These are phyloP conservation scores for Sminthurides aquaticus DNA, from an alignment of 2,888 invertebrate species.

Conservation along the genomic window DNA sequence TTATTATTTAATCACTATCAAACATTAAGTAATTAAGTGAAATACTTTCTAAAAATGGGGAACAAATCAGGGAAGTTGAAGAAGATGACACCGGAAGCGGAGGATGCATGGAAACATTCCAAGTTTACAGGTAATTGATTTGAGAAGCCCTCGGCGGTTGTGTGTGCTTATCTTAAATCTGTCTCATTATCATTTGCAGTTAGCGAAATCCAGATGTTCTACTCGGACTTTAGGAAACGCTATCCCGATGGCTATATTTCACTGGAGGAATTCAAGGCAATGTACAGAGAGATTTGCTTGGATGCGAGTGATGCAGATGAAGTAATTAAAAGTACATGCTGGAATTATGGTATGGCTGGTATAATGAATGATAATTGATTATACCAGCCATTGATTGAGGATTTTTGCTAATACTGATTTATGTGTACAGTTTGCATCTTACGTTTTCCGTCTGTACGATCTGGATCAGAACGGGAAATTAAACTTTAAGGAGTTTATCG, in stretches of 20 bases:
- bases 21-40: too few relatives aligned
- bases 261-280: conserved; percentile 8
- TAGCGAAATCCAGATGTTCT: conserved; percentile 10
- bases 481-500: conserved; percentile 16
- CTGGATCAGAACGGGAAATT: conserved; percentile 3
- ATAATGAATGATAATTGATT: neutral
- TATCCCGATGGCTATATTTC: conserved; percentile 7
- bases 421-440: conserved; percentile 16
- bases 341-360: too few relatives aligned
- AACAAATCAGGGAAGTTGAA: neutral
- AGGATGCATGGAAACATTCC: conserved; percentile 9
- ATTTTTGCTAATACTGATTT: too few relatives aligned
- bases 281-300: conserved; percentile 8
- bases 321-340: neutral
- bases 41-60: too few relatives aligned
- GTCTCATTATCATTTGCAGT: too few relatives aligned
- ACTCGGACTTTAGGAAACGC: conserved; percentile 10
- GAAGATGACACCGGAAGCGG: neutral
- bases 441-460: conserved; percentile 16
- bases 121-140: conserved; percentile 14
- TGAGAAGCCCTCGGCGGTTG: neutral
- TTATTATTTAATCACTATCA: too few relatives aligned
- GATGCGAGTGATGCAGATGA: neutral
- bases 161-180: too few relatives aligned
- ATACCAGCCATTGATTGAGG: too few relatives aligned